Evolutionary conservation across 2,888 invertebrate genomes (phyloP).

Genomic region (Oscheius sp.): DNA sequence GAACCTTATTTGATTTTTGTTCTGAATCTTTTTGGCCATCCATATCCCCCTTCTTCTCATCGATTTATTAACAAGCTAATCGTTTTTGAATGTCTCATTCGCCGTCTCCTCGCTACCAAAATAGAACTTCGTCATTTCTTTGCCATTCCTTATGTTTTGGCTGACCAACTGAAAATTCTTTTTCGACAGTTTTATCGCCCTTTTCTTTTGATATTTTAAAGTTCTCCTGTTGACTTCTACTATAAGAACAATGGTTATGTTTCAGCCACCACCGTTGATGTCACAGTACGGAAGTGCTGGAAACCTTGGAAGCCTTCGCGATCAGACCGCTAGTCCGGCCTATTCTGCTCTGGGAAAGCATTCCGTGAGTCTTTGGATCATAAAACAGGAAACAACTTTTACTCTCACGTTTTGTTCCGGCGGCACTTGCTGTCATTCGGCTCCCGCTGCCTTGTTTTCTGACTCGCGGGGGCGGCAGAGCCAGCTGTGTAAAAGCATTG

Average conservation of each 20-base stretch:
- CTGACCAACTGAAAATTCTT: no score
- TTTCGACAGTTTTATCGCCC: no score
- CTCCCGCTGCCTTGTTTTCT: constrained; percentile 30
- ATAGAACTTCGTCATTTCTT: no score
- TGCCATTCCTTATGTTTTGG: no score
- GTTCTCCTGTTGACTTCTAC: no score
- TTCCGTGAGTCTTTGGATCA: constrained; percentile 41
- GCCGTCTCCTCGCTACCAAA: no score
- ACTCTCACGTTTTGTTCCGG: background rate
- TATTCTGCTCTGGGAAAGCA: constrained; percentile 64
- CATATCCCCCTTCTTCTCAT: no score
- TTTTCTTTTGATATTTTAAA: no score
- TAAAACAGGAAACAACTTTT: background rate
- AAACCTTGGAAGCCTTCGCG: constrained; percentile 54
- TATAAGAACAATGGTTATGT: background rate
- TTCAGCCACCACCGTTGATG: constrained; percentile 38
- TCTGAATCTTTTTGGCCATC: no score
- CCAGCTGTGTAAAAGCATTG: constrained; percentile 36
- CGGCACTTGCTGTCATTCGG: constrained; percentile 18
- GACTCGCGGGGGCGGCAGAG: constrained; percentile 35
- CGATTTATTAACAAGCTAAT: background rate
- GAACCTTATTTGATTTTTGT: background rate
- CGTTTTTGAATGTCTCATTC: background rate
- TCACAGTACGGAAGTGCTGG: constrained; percentile 65
- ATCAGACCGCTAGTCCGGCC: constrained; percentile 58